These are phyloP conservation scores for Pedicia rivosa DNA, from an alignment of 2,888 invertebrate species.

Conservation along the genomic window DNA sequence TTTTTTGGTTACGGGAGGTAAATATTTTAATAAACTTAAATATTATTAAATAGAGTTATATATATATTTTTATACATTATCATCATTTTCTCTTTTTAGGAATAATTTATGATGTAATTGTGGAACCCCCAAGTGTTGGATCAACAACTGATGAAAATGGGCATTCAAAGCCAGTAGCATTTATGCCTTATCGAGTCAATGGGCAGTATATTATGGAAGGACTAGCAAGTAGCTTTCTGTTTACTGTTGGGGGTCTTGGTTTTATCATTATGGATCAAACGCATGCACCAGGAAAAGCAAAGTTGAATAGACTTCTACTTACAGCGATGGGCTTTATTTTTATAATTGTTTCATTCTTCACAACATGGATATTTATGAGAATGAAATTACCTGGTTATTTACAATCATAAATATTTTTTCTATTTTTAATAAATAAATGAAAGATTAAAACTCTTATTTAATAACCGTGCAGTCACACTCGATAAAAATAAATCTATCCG, in stretches of 20 bases:
- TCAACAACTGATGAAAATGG: constrained; percentile 97
- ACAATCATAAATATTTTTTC: constrained; percentile 28
- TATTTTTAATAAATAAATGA: background rate
- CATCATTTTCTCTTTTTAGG: constrained; percentile 41
- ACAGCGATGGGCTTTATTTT: constrained; percentile 71
- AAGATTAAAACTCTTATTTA: background rate
- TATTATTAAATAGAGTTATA: background rate
- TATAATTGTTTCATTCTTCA: constrained; percentile 85
- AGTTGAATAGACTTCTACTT: constrained; percentile 77
- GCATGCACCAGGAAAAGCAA: constrained; percentile 68
- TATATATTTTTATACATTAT: constrained; percentile 4
- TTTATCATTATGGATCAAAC: constrained; percentile 94
- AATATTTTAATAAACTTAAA: constrained; percentile 19
- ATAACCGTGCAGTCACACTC: too few species aligned
- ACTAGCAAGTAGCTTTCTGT: constrained; percentile 90
- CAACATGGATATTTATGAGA: constrained; percentile 95
- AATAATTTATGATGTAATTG: constrained; percentile 97
- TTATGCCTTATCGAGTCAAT: constrained; percentile 96
- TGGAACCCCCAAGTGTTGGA: constrained; percentile 95
- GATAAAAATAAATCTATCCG: too few species aligned
- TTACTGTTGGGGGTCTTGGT: constrained; percentile 89
- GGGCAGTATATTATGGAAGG: constrained; percentile 99
- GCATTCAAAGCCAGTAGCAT: constrained; percentile 90
- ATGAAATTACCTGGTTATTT: constrained; percentile 90
- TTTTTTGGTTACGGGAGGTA: constrained; percentile 96